Base-by-base conservation (phyloP, 2,888 invertebrate species). In the Drosophila infuscata region DNA sequence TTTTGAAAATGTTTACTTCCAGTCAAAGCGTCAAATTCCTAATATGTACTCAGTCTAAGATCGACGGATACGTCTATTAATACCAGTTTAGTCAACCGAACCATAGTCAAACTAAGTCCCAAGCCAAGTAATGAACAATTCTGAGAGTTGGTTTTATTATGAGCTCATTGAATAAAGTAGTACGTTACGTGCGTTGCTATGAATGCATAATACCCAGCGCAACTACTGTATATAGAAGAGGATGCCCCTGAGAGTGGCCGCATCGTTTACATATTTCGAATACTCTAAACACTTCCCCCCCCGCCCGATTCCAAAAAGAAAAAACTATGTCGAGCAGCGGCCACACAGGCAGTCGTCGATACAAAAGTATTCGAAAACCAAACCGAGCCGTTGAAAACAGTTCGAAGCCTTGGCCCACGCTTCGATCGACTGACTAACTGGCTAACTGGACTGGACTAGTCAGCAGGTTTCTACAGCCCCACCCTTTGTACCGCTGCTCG, bases 231-330 rank as follows among this genome's bases (percentile, higher is more conserved):
- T 59, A 7, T 49, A 49, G 36, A 54, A 57, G 56, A 35, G 51
- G 61, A 46, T 67, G 67, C 66, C 75, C 56, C 52, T 52, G 25
- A 73, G 64, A 29, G 58, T 29, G 49, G 56, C 53, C 46, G 36
- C 63, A 69, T 75, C 57, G 77, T 80, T 80, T 43, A 76, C 71
- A 78, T 76, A 60, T 79, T 81, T 76, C 15, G 61, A 81, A 72
- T 76, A 63, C 64, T 56, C 54, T 25, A 52, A 62, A 61, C 9
- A 36, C 53, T 29, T 41, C 46, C 46, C 17, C 25, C 20, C 33
- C 46, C n/a, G 11, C 15, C 8, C 35, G 25, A 25, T 9, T n/a
- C 4, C 4, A 29, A 29, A 25, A 12, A 15, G 3, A 36, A 54
- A 32, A 46, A 29, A n/a, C n/a, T 33, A 20, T 32, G 57, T 25